Base-by-base conservation (phyloP, 2,113 vertebrate genomes). In the Nothoprocta perdicaria region DNA sequence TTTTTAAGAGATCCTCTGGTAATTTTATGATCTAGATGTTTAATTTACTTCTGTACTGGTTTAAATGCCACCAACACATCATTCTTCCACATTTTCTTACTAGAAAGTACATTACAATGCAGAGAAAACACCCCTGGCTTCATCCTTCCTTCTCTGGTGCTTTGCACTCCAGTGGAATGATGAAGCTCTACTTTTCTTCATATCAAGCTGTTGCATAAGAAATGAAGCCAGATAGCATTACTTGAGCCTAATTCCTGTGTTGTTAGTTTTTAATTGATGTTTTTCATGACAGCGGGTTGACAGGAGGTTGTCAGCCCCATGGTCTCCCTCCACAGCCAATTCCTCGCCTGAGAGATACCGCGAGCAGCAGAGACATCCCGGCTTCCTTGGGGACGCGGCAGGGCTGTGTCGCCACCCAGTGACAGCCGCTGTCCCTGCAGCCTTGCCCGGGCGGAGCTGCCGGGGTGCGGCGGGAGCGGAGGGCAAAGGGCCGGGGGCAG, bases 11-110 rank as follows among this genome's bases (percentile, higher is more conserved):
- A 90, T 95, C 62, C 89, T 94, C 88, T 65, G 66, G 41, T 93
- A 60, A 73, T 95, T 95, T 80, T 88, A 93, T 89, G 91, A 90
- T 92, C 89, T 93, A 69, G 88, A 92, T 91, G 75, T 67, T 95
- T 94, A 93, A 96, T 96, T 95, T 89, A 95, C 82, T 93, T 86
- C 77, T 86, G 31, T 48, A 89, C 93, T 84, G 80, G 41, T 80
- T 92, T 90, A 93, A 95, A 92, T 93, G 93, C 83, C 83, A 92
- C 83, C 80, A 55, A 81, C 74, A 61, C 27, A 33, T 67, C 74
- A 52, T 67, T 90, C 65, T 88, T 74, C 46, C 63, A 72, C 57
- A 38, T 65, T 48, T 65, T 38, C 41, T 63, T 46, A 60, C 26
- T 45, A 71, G 48, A 65, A 75, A 65, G 41, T 45, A 14, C 77